Conservation (phyloP, 2,888 invertebrate genomes). For the Sipha maydis region DNA sequence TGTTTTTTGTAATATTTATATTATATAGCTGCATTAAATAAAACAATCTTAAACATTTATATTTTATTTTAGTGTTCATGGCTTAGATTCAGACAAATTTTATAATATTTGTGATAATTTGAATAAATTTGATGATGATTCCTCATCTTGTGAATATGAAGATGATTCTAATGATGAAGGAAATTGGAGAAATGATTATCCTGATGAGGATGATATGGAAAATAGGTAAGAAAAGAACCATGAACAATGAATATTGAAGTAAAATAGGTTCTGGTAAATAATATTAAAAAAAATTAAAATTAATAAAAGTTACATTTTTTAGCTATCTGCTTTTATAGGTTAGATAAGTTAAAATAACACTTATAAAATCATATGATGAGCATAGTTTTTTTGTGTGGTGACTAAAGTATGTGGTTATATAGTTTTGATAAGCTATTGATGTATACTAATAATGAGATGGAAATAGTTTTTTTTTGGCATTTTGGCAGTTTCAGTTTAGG, state of each 20-base stretch:
- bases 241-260: background rate
- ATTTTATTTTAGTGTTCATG: constrained; percentile 67
- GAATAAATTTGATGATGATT: constrained; percentile 42
- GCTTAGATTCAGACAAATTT: constrained; percentile 68
- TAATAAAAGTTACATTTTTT: too few relatives aligned
- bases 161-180: constrained; percentile 67
- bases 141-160: constrained; percentile 65
- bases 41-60: background rate
- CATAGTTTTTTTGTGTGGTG: too few relatives aligned
- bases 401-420: too few relatives aligned
- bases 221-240: constrained; percentile 18
- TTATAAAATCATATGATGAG: background rate
- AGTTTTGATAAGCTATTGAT: too few relatives aligned
- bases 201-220: constrained; percentile 66
- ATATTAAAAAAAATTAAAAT: background rate
- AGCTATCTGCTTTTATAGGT: too few relatives aligned
- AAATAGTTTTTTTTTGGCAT: too few relatives aligned
- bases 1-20: background rate
- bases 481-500: too few relatives aligned
- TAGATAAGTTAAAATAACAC: background rate
- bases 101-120: constrained; percentile 66
- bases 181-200: constrained; percentile 67
- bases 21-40: background rate
- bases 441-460: too few relatives aligned
- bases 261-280: background rate